These are phyloP conservation scores for Tinea trinotella DNA, from an alignment of 2,888 invertebrate species.

Conservation along the genomic window DNA sequence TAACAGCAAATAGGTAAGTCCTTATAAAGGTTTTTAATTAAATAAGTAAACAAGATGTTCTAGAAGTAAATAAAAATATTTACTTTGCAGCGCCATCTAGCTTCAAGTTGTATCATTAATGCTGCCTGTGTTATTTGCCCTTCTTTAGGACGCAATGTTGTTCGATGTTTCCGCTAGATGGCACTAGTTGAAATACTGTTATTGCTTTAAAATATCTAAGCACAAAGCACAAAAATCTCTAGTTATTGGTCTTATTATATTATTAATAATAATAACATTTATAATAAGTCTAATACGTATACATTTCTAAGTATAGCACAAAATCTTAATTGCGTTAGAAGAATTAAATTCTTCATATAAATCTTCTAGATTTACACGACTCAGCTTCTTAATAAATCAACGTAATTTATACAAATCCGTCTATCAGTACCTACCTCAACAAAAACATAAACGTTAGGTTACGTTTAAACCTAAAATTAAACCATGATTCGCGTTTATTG, in stretches of 20 bases:
- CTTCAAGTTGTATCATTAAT: constrained; percentile 22
- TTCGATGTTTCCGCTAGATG: constrained; percentile 16
- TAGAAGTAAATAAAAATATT: not conserved
- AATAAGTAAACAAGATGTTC: not conserved
- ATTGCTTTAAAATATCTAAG: too few species aligned
- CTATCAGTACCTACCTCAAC: not conserved
- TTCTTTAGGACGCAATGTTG: not conserved
- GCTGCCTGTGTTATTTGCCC: not conserved
- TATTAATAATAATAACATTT: too few species aligned
- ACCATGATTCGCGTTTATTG: not conserved
- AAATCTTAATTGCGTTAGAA: too few species aligned
- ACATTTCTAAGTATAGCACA: too few species aligned
- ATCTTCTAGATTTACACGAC: too few species aligned
- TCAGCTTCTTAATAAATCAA: constrained; percentile 16
- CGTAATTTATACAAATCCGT: too few species aligned
- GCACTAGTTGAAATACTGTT: constrained; percentile 13
- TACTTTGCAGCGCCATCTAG: constrained; percentile 29
- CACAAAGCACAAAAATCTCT: too few species aligned
- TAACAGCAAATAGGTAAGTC: constrained; percentile 61
- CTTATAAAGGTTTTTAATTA: not conserved
- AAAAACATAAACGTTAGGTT: not conserved
- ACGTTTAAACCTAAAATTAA: not conserved
- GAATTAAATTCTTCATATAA: too few species aligned
- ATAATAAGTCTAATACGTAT: too few species aligned
- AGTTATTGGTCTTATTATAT: too few species aligned